Evolutionary conservation across 2,888 invertebrate species (phyloP), one percentile per base, ranked within the genome.

Genomic region (Drosophila picticornis): DNA sequence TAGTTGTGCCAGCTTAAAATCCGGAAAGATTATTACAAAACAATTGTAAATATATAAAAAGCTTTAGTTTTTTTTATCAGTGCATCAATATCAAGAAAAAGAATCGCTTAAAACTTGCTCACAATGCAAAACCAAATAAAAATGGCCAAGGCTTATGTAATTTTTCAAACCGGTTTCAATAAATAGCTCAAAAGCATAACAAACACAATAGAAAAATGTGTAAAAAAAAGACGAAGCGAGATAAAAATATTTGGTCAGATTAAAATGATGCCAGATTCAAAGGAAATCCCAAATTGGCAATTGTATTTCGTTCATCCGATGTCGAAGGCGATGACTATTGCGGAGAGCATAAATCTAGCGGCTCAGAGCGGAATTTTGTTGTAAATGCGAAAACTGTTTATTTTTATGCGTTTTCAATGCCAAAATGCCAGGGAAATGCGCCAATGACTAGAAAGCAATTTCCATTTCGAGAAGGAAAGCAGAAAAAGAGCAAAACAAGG

Each of bases 401-500:
- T 83, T 91, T 87, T 83, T 85, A 91, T 89, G 83, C 84, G 77
- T 79, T 91, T 86, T 80, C 90, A 87, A 86, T 85, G 79, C 81
- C 72, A 75, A 69, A 34, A 16, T 34, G 34, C 5, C 34, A 34
- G 16, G 58, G 74, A 70, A 62, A 48, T 69, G 67, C 27, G 62
- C 69, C 57, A 74, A 69, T 36, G 74, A 59, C 83, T 61, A 63
- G 80, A 74, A 84, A 86, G 83, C 88, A 84, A 90, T 89, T 90
- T 90, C 87, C 90, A 88, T 90, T 84, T 77, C 71, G 58, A 61
- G 61, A 36, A 50, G 57, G n/a, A 29, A 16, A 48, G 7, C n/a
- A 2, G 25, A 7, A 31, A 31, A 34, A 31, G 25, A 19, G 63
- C 31, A 40, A 51, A 67, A 64, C 63, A 59, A 53, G 34, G 52